These are phyloP conservation scores for Eclectus roratus DNA, from an alignment of 2,113 vertebrate species.

Conservation along the genomic window DNA sequence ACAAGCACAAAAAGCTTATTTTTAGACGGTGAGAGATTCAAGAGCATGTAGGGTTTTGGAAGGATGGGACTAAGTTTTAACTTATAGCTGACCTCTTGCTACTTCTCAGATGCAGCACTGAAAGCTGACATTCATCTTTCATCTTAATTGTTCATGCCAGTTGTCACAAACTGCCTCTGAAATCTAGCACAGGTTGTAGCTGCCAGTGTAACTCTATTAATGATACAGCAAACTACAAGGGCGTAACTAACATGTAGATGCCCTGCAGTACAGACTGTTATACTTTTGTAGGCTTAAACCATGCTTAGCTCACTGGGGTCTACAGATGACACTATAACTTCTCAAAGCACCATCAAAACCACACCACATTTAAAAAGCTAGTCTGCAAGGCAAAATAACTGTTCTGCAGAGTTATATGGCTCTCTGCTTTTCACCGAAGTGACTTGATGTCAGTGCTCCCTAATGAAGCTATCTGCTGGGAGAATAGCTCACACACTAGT, in stretches of 20 bases:
- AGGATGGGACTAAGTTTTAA: not conserved
- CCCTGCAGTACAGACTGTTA: not conserved
- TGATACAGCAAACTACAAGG: not conserved
- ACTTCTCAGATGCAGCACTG: not conserved
- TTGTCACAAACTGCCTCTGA: not conserved
- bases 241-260: rapidly evolving
- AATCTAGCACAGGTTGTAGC: not conserved
- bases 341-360: not conserved
- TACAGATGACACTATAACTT: not conserved
- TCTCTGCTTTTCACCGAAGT: not conserved
- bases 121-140: not conserved
- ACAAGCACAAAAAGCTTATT: not conserved
- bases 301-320: not conserved
- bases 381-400: not conserved
- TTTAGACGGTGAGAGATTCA: not conserved
- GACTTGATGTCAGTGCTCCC: not conserved
- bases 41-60: not conserved
- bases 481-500: not conserved
- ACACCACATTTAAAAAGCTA: not conserved
- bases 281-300: not conserved
- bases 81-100: not conserved
- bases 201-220: not conserved
- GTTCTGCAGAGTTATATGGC: not conserved
- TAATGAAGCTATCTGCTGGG: not conserved
- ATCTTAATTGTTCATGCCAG: not conserved